Evolutionary conservation across 2,113 vertebrate genomes (phyloP), one percentile per base, ranked within the genome.

Genomic region (Promerops cafer): DNA sequence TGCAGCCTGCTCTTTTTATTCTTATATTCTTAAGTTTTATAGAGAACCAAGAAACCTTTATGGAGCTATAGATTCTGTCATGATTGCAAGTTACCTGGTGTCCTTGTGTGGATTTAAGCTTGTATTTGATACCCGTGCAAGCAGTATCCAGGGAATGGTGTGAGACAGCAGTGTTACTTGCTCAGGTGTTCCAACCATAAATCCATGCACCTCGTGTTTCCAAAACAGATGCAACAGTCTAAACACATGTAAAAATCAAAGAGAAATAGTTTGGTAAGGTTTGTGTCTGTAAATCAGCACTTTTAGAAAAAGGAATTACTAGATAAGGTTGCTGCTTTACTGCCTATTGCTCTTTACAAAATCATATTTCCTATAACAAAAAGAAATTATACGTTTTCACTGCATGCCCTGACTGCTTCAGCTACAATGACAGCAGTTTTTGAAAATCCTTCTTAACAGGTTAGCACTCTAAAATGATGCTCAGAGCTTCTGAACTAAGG

Each of bases 361-460:
- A 96, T 93, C 63, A 42, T 87, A 93, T 97, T 97, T 97, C 90
- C 88, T 83, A 82, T 78, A 88, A 83, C 89, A 96, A 97, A 97
- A 97, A 96, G 96, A 96, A 95, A 92, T 66, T 96, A 39, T 70
- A 89, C 33, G 1, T 94, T 97, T 97, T 96, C 87, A 76, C 94
- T 96, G 56, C 90, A 85, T 94, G 90, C 50, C 87, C 89, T 49
- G 28, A 97, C 93, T 96, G 87, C 84, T 96, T 76, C 88, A 96
- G 87, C 76, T 96, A 93, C 96, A 98, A 96, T 93, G 81, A 94
- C 93, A 93, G 75, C 47, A 85, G 75, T 92, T 97, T 96, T 65
- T 7, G 84, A 93, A 89, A 79, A 95, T 64, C 61, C 56, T 90
- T 96, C 94, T 78, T 97, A 96, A 92, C 89, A 94, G 44, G 54